Evolutionary conservation across 2,888 invertebrate species (phyloP), one percentile per base, ranked within the genome.

Genomic region (Hecatera dysodea): DNA sequence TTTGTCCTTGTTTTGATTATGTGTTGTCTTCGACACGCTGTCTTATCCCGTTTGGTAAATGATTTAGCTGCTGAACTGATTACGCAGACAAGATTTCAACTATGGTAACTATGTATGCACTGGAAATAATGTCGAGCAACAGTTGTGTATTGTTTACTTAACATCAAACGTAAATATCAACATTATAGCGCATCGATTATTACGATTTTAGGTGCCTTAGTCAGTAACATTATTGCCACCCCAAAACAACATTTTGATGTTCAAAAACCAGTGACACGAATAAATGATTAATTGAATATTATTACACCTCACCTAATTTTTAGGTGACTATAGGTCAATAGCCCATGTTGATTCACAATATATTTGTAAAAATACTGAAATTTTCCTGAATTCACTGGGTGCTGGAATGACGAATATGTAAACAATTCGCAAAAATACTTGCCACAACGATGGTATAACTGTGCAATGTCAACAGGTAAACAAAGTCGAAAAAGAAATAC

Each of bases 1-100:
- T 80, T 76, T 80, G 73, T 78, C 68, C 74, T 75, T 78, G 63
- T 83, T 79, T 74, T 74, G 64, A 76, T 83, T 61, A 42, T 36
- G 27, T 73, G 44, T 48, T 80, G 53, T 64, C 42, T 76, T 71
- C 46, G 67, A 39, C 17, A n/a, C 19, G 33, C 7, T 48, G 39
- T 39, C n/a, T 52, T 15, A 22, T 15, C 11, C 7, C 7, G 12
- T 1, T 42, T 22, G 19, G 11, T 22, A 24, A 1, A 8, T 52
- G 19, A 24, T 52, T 67, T 27, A 17, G 33, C n/a, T n/a, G 3
- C 12, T 44, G 44, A 44, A 8, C 19, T 44, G 44, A 19, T 44
- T 7, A 44, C 44, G 44, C 19, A 44, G 44, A 19, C 19, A 15
- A 39, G 0, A 39, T 39, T 39, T 39, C 15, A 39, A 15, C 15